Evolutionary conservation across 2,888 invertebrate genomes (phyloP).

Genomic region (Aromia moschata): DNA sequence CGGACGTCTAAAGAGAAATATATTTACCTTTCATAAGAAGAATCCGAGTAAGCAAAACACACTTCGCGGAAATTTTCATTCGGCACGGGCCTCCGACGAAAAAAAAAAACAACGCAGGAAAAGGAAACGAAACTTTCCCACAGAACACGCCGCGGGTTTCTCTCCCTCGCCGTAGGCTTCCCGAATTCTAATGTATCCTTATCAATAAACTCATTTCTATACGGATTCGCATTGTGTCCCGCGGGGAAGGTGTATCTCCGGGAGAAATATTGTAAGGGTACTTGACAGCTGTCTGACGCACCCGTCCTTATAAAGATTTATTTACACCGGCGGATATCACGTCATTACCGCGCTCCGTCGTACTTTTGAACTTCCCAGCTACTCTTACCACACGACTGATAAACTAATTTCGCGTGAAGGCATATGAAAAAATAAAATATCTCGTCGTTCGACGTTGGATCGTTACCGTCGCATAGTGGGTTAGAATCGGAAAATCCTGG

Average conservation of each 20-base stretch:
- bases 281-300: slow-evolving; percentile 12
- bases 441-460: too few relatives aligned
- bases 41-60: too few relatives aligned
- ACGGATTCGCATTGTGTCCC: not conserved
- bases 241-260: not conserved
- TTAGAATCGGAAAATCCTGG: too few relatives aligned
- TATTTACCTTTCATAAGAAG: too few relatives aligned
- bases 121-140: not conserved
- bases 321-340: not conserved
- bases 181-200: not conserved
- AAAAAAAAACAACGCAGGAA: not conserved
- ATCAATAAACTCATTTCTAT: not conserved
- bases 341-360: not conserved
- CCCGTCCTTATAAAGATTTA: slow-evolving; percentile 1
- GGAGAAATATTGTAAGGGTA: not conserved
- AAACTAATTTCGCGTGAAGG: too few relatives aligned
- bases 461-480: too few relatives aligned
- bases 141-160: too few relatives aligned
- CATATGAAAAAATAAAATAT: too few relatives aligned
- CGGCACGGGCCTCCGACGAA: not conserved
- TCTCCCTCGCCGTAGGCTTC: not conserved
- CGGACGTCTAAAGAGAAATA: too few relatives aligned
- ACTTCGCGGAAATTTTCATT: not conserved
- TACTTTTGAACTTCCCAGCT: not conserved
- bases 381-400: too few relatives aligned